These are phyloP conservation scores for Erebia aethiops DNA, from an alignment of 2,888 invertebrate species.

Conservation along the genomic window DNA sequence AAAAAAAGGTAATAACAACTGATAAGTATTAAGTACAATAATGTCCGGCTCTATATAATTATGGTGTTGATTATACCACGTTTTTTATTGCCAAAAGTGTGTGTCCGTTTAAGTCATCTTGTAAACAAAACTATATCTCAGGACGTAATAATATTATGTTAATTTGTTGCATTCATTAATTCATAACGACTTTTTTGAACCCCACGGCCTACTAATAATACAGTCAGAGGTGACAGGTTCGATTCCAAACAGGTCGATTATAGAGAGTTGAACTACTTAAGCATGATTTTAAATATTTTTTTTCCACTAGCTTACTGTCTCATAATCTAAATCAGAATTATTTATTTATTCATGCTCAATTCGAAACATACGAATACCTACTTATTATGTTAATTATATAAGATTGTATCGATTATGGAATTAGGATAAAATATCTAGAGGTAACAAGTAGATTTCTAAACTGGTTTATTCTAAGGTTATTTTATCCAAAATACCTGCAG, in stretches of 20 bases:
- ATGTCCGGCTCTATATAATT: too few species aligned
- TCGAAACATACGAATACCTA: neutral
- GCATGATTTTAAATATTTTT: too few species aligned
- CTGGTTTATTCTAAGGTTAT: neutral
- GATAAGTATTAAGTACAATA: too few species aligned
- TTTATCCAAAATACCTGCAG: neutral
- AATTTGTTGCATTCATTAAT: slow-evolving; percentile 8
- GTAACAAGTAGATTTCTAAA: neutral
- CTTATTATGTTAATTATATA: neutral
- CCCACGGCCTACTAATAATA: too few species aligned
- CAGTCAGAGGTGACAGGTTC: too few species aligned
- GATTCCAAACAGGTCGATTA: too few species aligned
- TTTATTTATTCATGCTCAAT: neutral
- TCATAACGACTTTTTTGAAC: slow-evolving; percentile 1
- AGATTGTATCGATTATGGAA: neutral
- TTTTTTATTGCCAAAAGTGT: too few species aligned
- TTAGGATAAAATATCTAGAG: neutral
- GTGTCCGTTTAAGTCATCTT: neutral
- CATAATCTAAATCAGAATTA: too few species aligned
- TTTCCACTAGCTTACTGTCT: too few species aligned
- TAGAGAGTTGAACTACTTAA: too few species aligned
- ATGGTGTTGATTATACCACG: too few species aligned
- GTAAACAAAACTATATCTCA: slow-evolving; percentile 5
- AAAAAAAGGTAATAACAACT: too few species aligned
- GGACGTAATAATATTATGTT: neutral